Conservation (phyloP, 2,888 invertebrate species). For the Bruchidius siliquastri region DNA sequence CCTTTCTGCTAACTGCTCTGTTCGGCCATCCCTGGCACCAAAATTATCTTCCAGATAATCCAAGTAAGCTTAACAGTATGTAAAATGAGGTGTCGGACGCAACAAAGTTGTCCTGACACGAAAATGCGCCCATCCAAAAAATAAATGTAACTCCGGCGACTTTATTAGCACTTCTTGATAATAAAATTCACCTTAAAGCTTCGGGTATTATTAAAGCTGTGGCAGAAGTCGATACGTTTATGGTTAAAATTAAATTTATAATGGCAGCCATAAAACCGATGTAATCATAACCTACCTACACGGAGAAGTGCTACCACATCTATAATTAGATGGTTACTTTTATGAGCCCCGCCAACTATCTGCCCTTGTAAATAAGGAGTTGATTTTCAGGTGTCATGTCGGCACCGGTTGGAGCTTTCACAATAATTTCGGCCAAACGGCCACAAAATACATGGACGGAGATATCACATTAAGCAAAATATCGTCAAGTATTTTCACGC, state of each 20-base stretch:
- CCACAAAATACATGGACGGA: neutral
- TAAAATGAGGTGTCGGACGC: neutral
- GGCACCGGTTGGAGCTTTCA: neutral
- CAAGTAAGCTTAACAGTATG: no score
- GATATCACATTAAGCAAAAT: no score
- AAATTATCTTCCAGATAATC: no score
- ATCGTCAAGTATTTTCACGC: no score
- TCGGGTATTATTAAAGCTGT: neutral
- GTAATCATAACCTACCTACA: slow-evolving; percentile 14
- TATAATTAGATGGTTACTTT: slow-evolving; percentile 4
- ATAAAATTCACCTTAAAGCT: neutral
- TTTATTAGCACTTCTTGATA: neutral
- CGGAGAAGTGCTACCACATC: slow-evolving; percentile 3
- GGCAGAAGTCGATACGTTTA: slow-evolving; percentile 13
- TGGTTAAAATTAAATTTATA: slow-evolving; percentile 13
- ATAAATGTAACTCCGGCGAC: neutral
- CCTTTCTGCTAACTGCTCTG: no score
- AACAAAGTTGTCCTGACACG: neutral
- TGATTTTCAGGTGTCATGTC: neutral
- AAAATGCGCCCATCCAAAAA: neutral
- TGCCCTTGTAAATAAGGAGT: neutral
- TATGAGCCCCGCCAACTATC: neutral
- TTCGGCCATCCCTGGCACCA: no score
- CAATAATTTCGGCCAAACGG: neutral
- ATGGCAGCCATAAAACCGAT: slow-evolving; percentile 11